Base-by-base conservation (phyloP, 1,140 invertebrate genomes). In the Delia radicum region DNA sequence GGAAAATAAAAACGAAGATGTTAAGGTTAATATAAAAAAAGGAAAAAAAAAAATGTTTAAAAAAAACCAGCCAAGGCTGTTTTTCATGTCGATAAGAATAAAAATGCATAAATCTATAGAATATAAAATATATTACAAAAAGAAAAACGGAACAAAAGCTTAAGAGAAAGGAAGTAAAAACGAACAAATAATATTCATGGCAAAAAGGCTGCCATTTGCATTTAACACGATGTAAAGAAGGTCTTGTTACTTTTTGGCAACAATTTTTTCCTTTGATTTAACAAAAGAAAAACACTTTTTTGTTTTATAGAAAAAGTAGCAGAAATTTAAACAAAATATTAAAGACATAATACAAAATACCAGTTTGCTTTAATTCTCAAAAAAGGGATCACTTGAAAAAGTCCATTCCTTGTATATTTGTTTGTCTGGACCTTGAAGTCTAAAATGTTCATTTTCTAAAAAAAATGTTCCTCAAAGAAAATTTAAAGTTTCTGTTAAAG, bases 21-120 rank as follows among this genome's bases (percentile, higher is more conserved):
- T 28, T 2, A 65, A 28, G n/a, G 13, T 6, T n/a, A 65, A 65
- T 15, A 63, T 13, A 3, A 1, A 3, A 13, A 1, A 13, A 27
- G 27, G 29, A 65, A 65, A 65, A 15, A 18, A 27, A 21, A 55
- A 55, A n/a, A 48, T 3, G 13, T 48, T 48, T 48, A 48, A 48
- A n/a, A 37, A 69, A 29, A 69, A 24, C 29, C 2, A 33, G 15
- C 63, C 18, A 37, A 33, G 65, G 31, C 65, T 21, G 31, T 69
- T 69, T 69, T 69, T 21, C 65, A 69, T 69, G 65, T 69, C 65
- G 65, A 69, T 69, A 69, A 69, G 65, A 18, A 69, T n/a, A 26
- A 69, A 69, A 69, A 69, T 69, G 65, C 65, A 69, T 69, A 69
- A 69, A 69, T 69, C 65, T 24, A 69, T 69, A n/a, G 21, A 37